Conservation (phyloP, 2,888 invertebrate genomes). For the Melanotus villosus region DNA sequence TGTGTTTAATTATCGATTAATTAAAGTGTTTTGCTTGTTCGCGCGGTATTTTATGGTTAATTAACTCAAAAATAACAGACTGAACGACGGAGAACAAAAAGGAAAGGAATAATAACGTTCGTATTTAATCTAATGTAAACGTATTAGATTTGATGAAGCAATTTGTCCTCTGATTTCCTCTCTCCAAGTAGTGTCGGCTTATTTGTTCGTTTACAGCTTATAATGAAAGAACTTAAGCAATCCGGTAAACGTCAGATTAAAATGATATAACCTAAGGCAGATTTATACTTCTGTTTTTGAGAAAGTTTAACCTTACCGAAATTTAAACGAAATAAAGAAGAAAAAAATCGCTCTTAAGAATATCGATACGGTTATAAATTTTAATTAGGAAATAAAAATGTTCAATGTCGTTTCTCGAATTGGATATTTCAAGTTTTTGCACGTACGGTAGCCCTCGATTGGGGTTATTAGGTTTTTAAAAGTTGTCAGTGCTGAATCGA, state of each 20-base stretch:
- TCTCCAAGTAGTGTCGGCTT: background rate
- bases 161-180: constrained; percentile 10
- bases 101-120: background rate
- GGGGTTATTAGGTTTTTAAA: constrained; percentile 22
- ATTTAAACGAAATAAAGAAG: too few relatives aligned
- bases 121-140: background rate
- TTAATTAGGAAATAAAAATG: constrained; percentile 9
- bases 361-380: background rate
- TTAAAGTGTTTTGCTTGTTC: too few relatives aligned
- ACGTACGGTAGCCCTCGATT: background rate
- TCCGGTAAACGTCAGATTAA: background rate
- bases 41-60: too few relatives aligned
- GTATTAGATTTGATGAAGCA: constrained; percentile 11
- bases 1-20: too few relatives aligned
- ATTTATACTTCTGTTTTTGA: background rate
- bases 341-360: background rate
- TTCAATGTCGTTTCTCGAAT: constrained; percentile 17
- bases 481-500: background rate
- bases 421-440: constrained; percentile 21
- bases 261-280: constrained; percentile 5
- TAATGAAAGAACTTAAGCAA: background rate
- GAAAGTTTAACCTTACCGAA: background rate
- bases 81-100: background rate
- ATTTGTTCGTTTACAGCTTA: background rate
- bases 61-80: background rate